These are phyloP conservation scores for Acrocephalus arundinaceus DNA, from an alignment of 2,113 vertebrate genomes.

Conservation along the genomic window DNA sequence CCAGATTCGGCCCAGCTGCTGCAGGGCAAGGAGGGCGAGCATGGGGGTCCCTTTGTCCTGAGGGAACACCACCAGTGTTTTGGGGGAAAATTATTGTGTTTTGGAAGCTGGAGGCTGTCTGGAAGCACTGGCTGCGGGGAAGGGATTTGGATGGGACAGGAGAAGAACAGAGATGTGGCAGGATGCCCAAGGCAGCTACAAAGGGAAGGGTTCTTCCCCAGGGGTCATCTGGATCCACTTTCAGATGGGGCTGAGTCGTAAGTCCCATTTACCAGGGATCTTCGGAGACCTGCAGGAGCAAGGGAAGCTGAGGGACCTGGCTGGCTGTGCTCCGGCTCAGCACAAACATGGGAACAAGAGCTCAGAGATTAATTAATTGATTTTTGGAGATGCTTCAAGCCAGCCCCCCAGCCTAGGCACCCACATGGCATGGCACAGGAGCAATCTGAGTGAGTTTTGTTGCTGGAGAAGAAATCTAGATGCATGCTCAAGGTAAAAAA, in stretches of 20 bases:
- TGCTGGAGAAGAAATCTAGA: neutral
- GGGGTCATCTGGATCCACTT: conserved; percentile 11
- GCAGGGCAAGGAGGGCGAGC: neutral
- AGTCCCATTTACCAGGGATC: neutral
- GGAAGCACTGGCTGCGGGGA: neutral
- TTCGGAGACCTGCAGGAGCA: neutral
- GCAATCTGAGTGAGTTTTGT: accelerated
- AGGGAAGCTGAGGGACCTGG: neutral
- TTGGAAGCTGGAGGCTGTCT: neutral
- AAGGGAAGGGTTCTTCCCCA: neutral
- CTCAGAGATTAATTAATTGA: neutral
- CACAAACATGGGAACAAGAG: neutral
- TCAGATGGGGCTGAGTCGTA: neutral
- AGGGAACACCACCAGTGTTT: neutral
- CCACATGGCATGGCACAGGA: neutral
- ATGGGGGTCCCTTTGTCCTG: neutral
- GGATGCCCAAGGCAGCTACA: neutral
- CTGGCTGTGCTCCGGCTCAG: accelerated
- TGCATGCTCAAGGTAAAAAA: neutral
- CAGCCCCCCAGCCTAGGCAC: neutral
- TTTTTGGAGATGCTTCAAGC: neutral
- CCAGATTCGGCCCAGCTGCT: neutral
- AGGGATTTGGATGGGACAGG: neutral
- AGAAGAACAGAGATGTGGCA: neutral
- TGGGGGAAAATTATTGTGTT: neutral